Evolutionary conservation across 2,888 invertebrate genomes (phyloP).

Genomic region (Cyclophora punctaria): DNA sequence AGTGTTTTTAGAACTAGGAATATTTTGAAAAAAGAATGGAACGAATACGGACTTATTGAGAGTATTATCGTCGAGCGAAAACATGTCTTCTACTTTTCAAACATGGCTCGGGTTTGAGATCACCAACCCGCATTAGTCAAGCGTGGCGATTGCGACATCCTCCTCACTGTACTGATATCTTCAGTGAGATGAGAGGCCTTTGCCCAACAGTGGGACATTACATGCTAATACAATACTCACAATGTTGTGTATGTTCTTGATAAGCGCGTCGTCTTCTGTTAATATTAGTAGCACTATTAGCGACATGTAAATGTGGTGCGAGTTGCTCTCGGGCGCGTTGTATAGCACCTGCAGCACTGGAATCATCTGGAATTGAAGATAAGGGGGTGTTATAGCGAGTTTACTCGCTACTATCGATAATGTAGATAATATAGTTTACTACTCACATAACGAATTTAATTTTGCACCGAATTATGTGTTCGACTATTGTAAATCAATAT

Average conservation of each 20-base stretch:
- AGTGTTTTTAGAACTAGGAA: too few relatives aligned
- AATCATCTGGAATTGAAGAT: slow-evolving; percentile 78
- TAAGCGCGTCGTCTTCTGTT: slow-evolving; percentile 97
- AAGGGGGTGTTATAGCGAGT: background rate
- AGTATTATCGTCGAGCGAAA: background rate
- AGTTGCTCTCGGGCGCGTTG: slow-evolving; percentile 91
- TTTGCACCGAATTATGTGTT: background rate
- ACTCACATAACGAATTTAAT: background rate
- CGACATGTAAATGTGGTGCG: slow-evolving; percentile 99
- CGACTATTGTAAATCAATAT: too few relatives aligned
- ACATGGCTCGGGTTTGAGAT: too few relatives aligned
- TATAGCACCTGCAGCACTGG: slow-evolving; percentile 95
- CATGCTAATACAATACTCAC: slow-evolving; percentile 75
- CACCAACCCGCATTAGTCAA: too few relatives aligned
- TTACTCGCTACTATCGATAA: background rate
- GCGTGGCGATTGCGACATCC: too few relatives aligned
- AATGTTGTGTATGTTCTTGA: slow-evolving; percentile 93
- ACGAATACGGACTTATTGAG: background rate
- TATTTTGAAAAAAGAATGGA: background rate
- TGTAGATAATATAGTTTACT: too few relatives aligned
- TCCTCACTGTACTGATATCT: too few relatives aligned
- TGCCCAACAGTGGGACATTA: too few relatives aligned
- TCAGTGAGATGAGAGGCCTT: too few relatives aligned
- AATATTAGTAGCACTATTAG: slow-evolving; percentile 95
- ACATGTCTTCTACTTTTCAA: too few relatives aligned